These are phyloP conservation scores for Protobothrops flavoviridis DNA, from an alignment of 2,113 vertebrate genomes.

Conservation along the genomic window DNA sequence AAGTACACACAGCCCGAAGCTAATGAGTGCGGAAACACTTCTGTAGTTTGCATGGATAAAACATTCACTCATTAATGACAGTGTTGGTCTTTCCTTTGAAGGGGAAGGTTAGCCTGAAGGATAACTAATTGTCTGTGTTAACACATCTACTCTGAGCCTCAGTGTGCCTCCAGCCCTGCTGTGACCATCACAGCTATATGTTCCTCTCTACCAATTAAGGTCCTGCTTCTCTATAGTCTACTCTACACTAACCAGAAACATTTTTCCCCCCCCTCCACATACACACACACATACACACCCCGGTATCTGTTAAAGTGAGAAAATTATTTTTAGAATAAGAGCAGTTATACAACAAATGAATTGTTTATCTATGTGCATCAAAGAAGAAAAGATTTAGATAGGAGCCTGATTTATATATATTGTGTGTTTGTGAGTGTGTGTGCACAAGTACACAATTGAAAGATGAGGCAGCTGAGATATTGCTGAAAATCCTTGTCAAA, in stretches of 20 bases:
- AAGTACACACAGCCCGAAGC: background rate
- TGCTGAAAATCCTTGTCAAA: conserved; percentile 30
- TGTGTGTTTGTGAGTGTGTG: background rate
- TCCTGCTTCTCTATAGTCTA: conserved; percentile 5
- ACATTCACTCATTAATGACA: background rate
- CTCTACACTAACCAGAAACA: conserved; percentile 31
- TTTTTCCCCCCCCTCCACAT: background rate
- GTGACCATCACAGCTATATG: background rate
- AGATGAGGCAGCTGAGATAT: background rate
- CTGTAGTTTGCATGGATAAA: background rate
- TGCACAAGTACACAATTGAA: background rate
- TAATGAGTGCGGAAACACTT: background rate
- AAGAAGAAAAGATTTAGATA: conserved; percentile 52
- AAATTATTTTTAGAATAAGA: conserved; percentile 73
- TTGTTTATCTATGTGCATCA: conserved; percentile 74
- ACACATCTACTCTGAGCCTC: background rate
- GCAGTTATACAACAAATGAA: conserved; percentile 72
- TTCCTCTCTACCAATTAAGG: background rate
- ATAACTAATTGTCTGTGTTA: background rate
- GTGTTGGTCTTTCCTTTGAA: background rate
- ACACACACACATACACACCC: background rate
- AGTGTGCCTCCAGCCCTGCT: background rate
- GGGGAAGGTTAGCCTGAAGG: background rate
- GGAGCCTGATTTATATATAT: conserved; percentile 47
- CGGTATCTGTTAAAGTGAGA: conserved; percentile 56